Evolutionary conservation across 2,888 invertebrate species (phyloP).

Genomic region (Polydrusus cervinus): DNA sequence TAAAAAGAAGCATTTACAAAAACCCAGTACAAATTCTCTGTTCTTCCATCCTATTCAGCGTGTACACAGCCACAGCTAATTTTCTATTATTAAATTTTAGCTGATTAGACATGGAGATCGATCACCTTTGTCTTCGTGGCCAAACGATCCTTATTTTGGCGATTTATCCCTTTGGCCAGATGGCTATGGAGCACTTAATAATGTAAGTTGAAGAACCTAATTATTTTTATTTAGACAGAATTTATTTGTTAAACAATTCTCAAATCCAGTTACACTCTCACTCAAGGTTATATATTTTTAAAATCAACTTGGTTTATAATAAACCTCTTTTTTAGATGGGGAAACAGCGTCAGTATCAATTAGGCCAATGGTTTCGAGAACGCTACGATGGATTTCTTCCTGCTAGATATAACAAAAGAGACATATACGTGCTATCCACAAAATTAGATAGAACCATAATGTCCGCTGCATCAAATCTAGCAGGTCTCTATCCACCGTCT

Average conservation of each 20-base stretch:
- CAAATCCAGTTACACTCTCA: too few species aligned
- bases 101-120: conserved; percentile 58
- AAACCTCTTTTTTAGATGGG: conserved; percentile 70
- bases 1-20: too few species aligned
- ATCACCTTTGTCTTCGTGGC: conserved; percentile 53
- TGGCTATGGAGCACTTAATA: conserved; percentile 55
- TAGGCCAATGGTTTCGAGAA: conserved; percentile 82
- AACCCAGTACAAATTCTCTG: too few species aligned
- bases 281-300: too few species aligned
- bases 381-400: conserved; percentile 78
- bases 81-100: conserved; percentile 44
- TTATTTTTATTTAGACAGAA: too few species aligned
- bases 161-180: conserved; percentile 54
- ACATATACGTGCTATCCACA: conserved; percentile 79
- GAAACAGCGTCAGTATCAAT: conserved; percentile 80
- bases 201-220: conserved; percentile 48
- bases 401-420: conserved; percentile 71
- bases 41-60: too few species aligned
- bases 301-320: too few species aligned
- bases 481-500: conserved; percentile 80
- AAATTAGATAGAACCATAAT: conserved; percentile 90
- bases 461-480: conserved; percentile 86
- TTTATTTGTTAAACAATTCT: too few species aligned
- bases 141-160: conserved; percentile 54
- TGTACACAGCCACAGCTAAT: too few species aligned